A percentile compares a stretch with the other conserved stretches of the same genome.
These are phyloP conservation scores for Gopherus evgoodei DNA, from an alignment of 2,113 vertebrate species.

Conservation along the genomic window DNA sequence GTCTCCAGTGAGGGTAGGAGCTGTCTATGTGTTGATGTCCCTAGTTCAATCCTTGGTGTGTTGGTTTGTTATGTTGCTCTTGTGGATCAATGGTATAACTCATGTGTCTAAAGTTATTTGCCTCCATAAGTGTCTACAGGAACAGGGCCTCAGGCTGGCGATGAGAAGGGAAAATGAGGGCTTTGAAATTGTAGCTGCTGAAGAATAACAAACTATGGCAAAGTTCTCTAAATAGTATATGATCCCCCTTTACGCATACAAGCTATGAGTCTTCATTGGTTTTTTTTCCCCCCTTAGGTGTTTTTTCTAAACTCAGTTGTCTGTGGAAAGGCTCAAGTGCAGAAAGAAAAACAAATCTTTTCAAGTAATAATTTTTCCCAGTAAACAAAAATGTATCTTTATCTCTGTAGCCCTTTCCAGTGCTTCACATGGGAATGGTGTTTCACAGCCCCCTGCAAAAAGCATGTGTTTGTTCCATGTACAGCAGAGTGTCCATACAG, in stretches of 20 bases:
- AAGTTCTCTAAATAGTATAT: not conserved
- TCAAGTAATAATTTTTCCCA: slow-evolving; percentile 4
- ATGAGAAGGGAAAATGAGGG: not conserved
- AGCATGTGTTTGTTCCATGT: not conserved
- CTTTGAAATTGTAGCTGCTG: not conserved
- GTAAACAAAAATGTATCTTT: slow-evolving; percentile 5
- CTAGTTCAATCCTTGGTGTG: not conserved
- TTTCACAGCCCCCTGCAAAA: slow-evolving; percentile 2
- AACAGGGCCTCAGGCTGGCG: not conserved
- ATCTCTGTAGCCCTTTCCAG: not conserved
- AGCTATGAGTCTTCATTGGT: not conserved
- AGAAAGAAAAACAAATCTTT: not conserved
- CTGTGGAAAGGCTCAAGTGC: not conserved
- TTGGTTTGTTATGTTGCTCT: not conserved
- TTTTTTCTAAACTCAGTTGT: not conserved
- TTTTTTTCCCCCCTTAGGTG: not conserved
- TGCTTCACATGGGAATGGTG: not conserved
- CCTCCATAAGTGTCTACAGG: not conserved
- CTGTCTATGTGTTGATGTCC: not conserved
- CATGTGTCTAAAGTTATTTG: not conserved
- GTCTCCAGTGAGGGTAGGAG: not conserved
- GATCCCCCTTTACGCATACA: not conserved
- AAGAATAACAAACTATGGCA: not conserved
- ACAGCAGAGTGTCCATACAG: not conserved
- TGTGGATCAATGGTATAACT: not conserved